Base-by-base conservation (phyloP, 2,888 invertebrate species). In the Drosophila imparisetae region DNA sequence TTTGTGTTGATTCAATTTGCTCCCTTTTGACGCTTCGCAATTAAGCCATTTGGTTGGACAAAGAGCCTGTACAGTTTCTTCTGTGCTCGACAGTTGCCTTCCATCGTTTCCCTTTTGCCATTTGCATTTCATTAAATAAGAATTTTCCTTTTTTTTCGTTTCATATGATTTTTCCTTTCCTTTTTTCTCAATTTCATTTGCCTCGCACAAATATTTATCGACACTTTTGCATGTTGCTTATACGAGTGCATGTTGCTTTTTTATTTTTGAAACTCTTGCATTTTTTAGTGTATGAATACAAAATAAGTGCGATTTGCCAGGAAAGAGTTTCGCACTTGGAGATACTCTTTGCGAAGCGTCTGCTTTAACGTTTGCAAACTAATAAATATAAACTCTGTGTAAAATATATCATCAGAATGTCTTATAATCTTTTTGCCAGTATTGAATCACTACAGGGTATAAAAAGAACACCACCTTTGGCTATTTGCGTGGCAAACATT, bases 141-240 rank as follows among this genome's bases (percentile, higher is more conserved):
- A 32, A 61, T 42, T 48, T 49, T 42, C 21, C 10, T 3, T 52
- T 58, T 59, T 63, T 48, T 53, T 58, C 52, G 61, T 77, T 77
- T 81, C 36, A 66, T 67, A 75, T 64, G 62, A 59, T 66, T 68
- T 66, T 80, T 18, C 36, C 50, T 38, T 59, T 57, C 60, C 60
- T 59, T 66, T 66, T 73, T 55, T 63, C 58, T 61, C 70, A 71
- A 74, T 86, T 81, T 78, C 73, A 78, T 81, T 78, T 78, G 72
- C 71, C 58, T 18, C 49, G 40, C 60, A 72, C 72, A 85, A 87
- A 85, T 81, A 81, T 85, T 87, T 88, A 80, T 76, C 70, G 69
- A 78, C 71, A 75, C 81, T 77, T 76, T 64, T 50, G 50, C 52
- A 61, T 75, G 57, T 62, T 73, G 69, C 78, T 72, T 74, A 73